A percentile compares a stretch with the other conserved stretches of the same genome.
Conservation (phyloP, 2,888 invertebrate species). For the Sinotaia quadrata region DNA sequence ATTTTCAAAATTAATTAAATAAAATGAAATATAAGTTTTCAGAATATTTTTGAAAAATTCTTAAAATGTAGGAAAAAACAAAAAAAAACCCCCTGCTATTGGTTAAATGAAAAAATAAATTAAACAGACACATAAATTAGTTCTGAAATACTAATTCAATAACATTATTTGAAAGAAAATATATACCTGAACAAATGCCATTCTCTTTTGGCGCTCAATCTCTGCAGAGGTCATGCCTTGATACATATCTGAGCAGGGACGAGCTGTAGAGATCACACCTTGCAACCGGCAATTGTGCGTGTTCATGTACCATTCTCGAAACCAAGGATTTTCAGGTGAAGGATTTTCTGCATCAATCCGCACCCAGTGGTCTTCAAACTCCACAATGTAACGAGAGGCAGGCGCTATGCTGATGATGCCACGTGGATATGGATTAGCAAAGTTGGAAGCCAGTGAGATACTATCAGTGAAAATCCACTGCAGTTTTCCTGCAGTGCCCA, state of each 20-base stretch:
- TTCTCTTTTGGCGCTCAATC: conserved; percentile 17
- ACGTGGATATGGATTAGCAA: conserved; percentile 50
- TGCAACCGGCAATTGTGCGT: conserved; percentile 29
- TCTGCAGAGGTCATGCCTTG: neutral
- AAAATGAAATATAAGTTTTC: no score
- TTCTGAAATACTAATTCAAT: neutral
- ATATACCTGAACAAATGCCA: conserved; percentile 19
- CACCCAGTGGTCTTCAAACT: conserved; percentile 69
- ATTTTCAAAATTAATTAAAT: no score
- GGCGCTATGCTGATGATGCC: conserved; percentile 61
- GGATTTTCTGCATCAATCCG: conserved; percentile 54
- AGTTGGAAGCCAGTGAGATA: conserved; percentile 44
- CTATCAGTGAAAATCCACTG: conserved; percentile 67
- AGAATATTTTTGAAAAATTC: no score
- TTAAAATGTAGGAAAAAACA: no score
- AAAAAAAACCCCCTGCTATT: no score
- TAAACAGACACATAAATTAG: no score
- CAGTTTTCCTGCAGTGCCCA: conserved; percentile 51
- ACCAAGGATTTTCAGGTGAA: conserved; percentile 63
- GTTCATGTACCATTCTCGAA: conserved; percentile 61
- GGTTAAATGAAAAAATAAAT: no score
- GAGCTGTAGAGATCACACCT: neutral
- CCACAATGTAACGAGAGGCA: conserved; percentile 57
- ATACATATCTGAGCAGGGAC: neutral
- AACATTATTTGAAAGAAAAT: neutral